Base-by-base conservation (phyloP, 1,140 invertebrate genomes). In the Lysiphlebus fabarum region DNA sequence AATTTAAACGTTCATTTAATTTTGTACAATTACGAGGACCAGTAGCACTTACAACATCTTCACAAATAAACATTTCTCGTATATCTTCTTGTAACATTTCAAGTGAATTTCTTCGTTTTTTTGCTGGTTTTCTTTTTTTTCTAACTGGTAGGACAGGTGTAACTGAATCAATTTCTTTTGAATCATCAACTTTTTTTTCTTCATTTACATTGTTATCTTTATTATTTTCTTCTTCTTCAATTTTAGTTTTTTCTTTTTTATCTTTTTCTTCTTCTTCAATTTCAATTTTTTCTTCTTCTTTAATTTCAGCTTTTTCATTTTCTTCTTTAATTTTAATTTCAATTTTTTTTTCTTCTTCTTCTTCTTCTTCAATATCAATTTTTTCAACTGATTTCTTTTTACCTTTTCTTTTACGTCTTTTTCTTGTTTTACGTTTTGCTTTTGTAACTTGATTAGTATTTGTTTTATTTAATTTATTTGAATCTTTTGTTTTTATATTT, bases 61-160 rank as follows among this genome's bases (percentile, higher is more conserved):
- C 81, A 58, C 80, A 80, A 43, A 86, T 84, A 65, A 87, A 87
- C 82, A 86, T 87, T 61, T 87, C 85, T 60, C 83, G 79, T 42
- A 88, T 83, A 65, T 88, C 86, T 61, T 86, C 83, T 45, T 87
- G 86, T 7, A 88, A 73, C 66, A 81, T 78, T 62, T 85, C 80
- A 42, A 89, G 66, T 63, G 86, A 86, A 59, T 75, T 77, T 59
- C 43, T 63, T 58, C 12, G 53, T 14, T 33, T 11, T 9, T 37
- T 69, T 56, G 7, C 62, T 34, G 26, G 44, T 48, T 36, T 38
- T 55, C 33, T 56, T 53, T 49, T 45, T 36, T 63, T 62, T 54
- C 33, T 59, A 53, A 1, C 26, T 12, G 1, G 36, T 9, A 7
- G 59, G 45, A 11, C 63, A 47, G 5, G 42, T 40, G 59, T 62